phyloP scores from a whole-genome alignment of 2,888 invertebrate genomes.

The Cataglyphis altisquamis region DNA sequence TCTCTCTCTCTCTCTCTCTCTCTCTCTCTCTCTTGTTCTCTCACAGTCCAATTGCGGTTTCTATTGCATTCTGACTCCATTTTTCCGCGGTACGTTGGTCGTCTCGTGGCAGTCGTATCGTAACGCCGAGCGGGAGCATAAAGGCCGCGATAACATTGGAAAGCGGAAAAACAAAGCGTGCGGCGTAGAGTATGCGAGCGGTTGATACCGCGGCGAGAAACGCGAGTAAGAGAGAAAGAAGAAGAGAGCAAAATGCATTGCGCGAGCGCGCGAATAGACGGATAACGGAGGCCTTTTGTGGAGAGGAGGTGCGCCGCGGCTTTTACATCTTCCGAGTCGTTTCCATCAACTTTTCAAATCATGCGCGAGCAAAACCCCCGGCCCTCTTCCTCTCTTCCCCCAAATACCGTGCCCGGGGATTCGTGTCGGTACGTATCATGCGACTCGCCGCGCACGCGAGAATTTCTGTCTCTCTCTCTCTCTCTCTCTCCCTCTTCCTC shows the following conservation, averaged over 20 bases:
- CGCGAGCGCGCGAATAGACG: slow-evolving; percentile 70
- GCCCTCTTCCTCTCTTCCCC: slow-evolving; percentile 1
- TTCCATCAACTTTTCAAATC: slow-evolving; percentile 70
- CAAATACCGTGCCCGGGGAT: slow-evolving; percentile 33
- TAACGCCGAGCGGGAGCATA: slow-evolving; percentile 47
- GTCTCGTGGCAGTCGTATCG: slow-evolving; percentile 34
- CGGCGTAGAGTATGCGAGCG: slow-evolving; percentile 49
- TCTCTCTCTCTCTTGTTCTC: background rate
- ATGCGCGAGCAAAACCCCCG: slow-evolving; percentile 48
- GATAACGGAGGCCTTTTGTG: slow-evolving; percentile 74
- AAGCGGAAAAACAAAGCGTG: slow-evolving; percentile 67
- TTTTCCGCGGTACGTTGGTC: slow-evolving; percentile 30
- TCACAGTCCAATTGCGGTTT: slow-evolving; percentile 17
- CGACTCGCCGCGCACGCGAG: slow-evolving; percentile 54
- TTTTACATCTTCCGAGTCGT: slow-evolving; percentile 72
- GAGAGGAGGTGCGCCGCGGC: slow-evolving; percentile 69
- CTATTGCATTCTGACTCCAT: slow-evolving; percentile 25
- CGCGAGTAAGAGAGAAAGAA: slow-evolving; percentile 51
- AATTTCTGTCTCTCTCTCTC: background rate
- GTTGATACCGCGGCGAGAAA: slow-evolving; percentile 21
- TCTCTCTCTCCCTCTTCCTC: background rate
- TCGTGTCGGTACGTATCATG: slow-evolving; percentile 55
- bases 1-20: background rate
- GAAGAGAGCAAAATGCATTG: slow-evolving; percentile 57
- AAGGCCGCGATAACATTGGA: slow-evolving; percentile 59